phyloP scores from a whole-genome alignment of 2,797 vertebrate species.

The Cyprinella venusta region DNA sequence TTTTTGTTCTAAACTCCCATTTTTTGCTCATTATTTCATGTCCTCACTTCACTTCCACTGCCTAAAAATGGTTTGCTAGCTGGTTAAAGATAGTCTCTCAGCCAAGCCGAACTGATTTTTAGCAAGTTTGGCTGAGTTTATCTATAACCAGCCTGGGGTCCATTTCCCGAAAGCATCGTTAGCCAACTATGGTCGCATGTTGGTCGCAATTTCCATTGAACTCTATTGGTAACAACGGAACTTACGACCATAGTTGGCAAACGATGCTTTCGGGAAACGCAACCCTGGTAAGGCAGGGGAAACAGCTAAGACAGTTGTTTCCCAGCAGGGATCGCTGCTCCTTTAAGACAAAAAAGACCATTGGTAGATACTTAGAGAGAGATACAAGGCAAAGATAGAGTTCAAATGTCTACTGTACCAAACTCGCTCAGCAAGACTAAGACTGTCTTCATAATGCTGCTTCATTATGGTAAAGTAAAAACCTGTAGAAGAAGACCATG shows the following conservation, averaged over 20 bases:
- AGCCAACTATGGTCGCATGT: no score
- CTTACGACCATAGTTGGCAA: no score
- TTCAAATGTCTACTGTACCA: neutral
- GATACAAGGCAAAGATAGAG: neutral
- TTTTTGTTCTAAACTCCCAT: neutral
- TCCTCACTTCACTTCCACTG: neutral
- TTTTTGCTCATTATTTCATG: neutral
- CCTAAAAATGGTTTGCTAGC: neutral
- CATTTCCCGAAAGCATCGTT: no score
- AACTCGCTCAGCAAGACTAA: neutral
- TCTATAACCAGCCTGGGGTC: neutral
- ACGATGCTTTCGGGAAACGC: no score
- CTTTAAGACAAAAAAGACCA: neutral
- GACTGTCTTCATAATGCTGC: neutral
- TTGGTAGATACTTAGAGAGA: neutral
- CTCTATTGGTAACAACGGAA: no score
- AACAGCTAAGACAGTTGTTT: neutral
- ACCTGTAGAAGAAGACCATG: neutral
- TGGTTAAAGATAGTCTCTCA: neutral
- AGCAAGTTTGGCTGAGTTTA: neutral
- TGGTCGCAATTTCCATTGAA: no score
- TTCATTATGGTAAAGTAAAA: neutral
- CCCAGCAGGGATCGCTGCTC: neutral
- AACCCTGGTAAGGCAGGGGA: neutral
- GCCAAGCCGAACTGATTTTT: neutral